Percentiles rank a stretch among this genome's conserved stretches.
These are phyloP conservation scores for Cacoxenus indagator DNA, from an alignment of 2,888 invertebrate genomes.

Conservation along the genomic window DNA sequence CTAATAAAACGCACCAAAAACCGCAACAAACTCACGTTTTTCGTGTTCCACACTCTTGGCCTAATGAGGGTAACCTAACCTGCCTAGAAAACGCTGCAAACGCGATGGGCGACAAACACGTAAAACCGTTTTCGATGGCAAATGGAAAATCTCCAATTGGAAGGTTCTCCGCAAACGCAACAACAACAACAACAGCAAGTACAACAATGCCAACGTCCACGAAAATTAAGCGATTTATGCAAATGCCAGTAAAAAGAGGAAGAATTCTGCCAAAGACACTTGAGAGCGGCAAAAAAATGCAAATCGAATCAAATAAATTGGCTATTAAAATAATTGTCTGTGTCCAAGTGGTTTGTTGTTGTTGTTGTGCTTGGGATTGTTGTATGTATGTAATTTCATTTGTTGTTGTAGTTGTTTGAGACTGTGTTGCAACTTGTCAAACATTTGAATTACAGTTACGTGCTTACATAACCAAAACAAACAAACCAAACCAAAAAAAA, in stretches of 20 bases:
- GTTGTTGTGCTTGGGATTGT: conserved; percentile 35
- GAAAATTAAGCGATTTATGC: conserved; percentile 28
- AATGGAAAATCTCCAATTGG: conserved; percentile 20
- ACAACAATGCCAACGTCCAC: conserved; percentile 27
- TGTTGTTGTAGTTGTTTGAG: conserved; percentile 28
- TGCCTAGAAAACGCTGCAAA: not conserved
- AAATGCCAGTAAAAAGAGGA: not conserved
- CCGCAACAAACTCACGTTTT: not conserved
- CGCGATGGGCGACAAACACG: not conserved
- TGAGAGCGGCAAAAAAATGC: conserved; percentile 42
- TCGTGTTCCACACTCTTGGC: not conserved
- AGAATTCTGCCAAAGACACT: conserved; percentile 21
- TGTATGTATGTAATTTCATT: conserved; percentile 27
- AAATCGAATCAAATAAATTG: conserved; percentile 59
- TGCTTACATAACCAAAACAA: conserved; percentile 40
- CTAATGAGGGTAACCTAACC: not conserved
- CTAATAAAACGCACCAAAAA: not conserved
- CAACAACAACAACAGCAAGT: no score
- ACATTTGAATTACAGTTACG: conserved; percentile 64
- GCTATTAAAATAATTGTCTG: conserved; percentile 61
- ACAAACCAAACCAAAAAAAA: not conserved
- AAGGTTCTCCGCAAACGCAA: no score
- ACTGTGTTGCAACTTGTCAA: conserved; percentile 60
- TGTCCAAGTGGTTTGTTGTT: conserved; percentile 30
- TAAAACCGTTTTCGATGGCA: not conserved